Percentiles rank a stretch among this genome's conserved stretches.
These are phyloP conservation scores for Danio choprae DNA, from an alignment of 2,797 vertebrate species.

Conservation along the genomic window DNA sequence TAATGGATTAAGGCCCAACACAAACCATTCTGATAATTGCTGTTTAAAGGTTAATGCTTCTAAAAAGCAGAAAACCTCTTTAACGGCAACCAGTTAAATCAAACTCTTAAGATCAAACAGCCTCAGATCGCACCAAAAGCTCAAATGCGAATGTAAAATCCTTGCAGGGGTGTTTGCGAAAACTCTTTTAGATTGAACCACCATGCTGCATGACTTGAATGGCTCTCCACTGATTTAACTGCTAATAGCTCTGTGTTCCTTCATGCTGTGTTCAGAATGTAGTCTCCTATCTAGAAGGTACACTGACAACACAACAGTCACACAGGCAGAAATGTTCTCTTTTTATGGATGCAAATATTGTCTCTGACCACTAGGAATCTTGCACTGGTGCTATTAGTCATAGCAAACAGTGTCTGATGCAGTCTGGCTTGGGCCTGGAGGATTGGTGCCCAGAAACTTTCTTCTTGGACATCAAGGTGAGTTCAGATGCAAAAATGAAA, in stretches of 20 bases:
- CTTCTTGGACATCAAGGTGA: conserved; percentile 62
- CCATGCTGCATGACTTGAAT: conserved; percentile 40
- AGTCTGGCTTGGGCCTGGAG: conserved; percentile 26
- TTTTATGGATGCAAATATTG: conserved; percentile 12
- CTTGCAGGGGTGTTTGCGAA: conserved; percentile 52
- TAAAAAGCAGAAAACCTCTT: no score
- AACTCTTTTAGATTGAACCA: conserved; percentile 5
- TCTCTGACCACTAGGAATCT: conserved; percentile 34
- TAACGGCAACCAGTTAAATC: not conserved
- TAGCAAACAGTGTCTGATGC: conserved; percentile 9
- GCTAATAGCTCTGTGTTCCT: conserved; percentile 15
- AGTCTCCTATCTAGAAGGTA: conserved; percentile 17
- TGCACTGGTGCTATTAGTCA: conserved; percentile 8
- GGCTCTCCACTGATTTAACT: conserved; percentile 41
- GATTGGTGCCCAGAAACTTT: conserved; percentile 55
- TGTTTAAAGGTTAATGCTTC: no score
- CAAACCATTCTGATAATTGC: not conserved
- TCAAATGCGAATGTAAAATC: not conserved
- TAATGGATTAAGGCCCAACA: not conserved
- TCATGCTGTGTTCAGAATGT: not conserved
- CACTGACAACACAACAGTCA: conserved; percentile 4
- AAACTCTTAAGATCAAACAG: not conserved
- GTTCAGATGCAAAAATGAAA: no score
- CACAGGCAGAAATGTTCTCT: not conserved
- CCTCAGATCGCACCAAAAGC: not conserved